phyloP scores from a whole-genome alignment of 2,113 vertebrate genomes.

The Anas platyrhynchos region DNA sequence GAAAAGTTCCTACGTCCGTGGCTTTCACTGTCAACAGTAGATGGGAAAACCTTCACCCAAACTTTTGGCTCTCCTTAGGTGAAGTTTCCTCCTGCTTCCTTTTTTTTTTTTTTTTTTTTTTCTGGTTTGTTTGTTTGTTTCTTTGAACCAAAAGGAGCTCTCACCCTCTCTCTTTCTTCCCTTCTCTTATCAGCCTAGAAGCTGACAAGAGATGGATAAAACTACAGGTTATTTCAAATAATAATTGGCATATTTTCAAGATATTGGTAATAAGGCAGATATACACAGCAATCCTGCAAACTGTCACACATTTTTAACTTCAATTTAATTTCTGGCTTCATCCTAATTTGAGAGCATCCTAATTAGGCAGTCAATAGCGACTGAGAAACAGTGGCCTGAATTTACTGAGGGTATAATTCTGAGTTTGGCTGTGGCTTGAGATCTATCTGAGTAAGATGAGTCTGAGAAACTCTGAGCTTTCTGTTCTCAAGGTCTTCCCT shows the following conservation, averaged over 20 bases:
- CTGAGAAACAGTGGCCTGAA: conserved; percentile 21
- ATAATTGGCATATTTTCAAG: conserved; percentile 44
- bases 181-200: background rate
- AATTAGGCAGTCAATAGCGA: conserved; percentile 19
- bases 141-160: background rate
- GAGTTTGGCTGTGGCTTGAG: conserved; percentile 22
- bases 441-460: conserved; percentile 31
- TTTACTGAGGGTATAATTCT: conserved; percentile 34
- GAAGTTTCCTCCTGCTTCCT: conserved; percentile 9
- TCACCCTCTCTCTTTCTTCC: background rate
- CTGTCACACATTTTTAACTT: background rate
- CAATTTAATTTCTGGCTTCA: conserved; percentile 24
- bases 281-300: background rate
- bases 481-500: conserved; percentile 37
- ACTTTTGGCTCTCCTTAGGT: conserved; percentile 3
- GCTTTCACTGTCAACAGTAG: background rate
- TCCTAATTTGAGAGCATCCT: background rate
- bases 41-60: conserved; percentile 1
- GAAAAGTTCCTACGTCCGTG: background rate
- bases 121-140: too few relatives aligned
- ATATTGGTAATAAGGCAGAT: background rate
- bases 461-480: conserved; percentile 42
- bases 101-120: background rate
- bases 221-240: conserved; percentile 17
- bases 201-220: background rate